Evolutionary conservation across 1,140 invertebrate genomes (phyloP).

Genomic region (Drosophila pachea): DNA sequence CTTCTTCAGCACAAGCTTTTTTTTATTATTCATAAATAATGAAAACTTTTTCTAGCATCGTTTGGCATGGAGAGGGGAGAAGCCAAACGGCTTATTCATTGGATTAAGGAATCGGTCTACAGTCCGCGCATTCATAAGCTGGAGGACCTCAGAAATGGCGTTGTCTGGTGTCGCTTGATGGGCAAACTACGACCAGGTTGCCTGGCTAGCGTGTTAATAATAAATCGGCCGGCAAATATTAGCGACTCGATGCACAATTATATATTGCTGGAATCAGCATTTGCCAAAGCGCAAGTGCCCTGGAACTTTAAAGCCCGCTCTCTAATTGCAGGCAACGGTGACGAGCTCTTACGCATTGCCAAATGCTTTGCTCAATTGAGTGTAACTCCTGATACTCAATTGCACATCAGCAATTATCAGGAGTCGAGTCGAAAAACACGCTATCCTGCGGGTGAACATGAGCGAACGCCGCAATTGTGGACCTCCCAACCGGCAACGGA

Average conservation of each 20-base stretch:
- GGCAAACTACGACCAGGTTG: conserved; percentile 20
- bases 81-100: neutral
- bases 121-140: conserved; percentile 8
- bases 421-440: neutral
- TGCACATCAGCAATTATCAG: neutral
- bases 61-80: neutral
- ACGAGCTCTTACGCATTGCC: conserved; percentile 14
- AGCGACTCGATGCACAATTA: conserved; percentile 27
- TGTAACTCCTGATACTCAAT: neutral
- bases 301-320: conserved; percentile 4
- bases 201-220: conserved; percentile 20
- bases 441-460: conserved; percentile 1
- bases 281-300: neutral
- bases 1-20: neutral
- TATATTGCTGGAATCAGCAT: conserved; percentile 22
- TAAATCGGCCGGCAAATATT: conserved; percentile 25
- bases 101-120: conserved; percentile 12
- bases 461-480: neutral
- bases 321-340: neutral
- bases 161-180: conserved; percentile 31
- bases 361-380: conserved; percentile 1
- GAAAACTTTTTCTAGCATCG: neutral
- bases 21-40: neutral
- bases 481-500: neutral
- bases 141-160: conserved; percentile 16